Base-by-base conservation (phyloP, 2,797 vertebrate genomes). In the Anolis apletophallus region DNA sequence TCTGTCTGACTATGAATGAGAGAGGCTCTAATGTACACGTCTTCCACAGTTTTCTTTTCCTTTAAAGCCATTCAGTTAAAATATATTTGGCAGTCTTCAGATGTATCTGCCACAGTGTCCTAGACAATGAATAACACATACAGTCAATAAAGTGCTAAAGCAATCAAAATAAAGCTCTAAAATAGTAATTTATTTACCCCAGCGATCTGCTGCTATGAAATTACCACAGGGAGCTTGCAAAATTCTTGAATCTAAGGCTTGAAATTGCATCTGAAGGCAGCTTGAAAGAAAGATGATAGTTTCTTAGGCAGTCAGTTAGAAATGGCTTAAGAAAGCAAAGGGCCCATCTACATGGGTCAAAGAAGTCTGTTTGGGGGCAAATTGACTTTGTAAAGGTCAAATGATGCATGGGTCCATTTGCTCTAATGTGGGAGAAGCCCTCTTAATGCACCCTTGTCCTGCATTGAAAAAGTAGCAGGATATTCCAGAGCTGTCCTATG, bases 271-370 rank as follows among this genome's bases (percentile, higher is more conserved):
- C 40, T 16, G 23, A 71, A 90, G 46, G 59, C 36, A 91, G 78
- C 85, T 72, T 85, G 68, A n/a, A 1, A 85, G 0, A n/a, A 71
- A 86, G 75, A 57, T 80, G 52, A 55, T 21, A 50, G 79, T 61
- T 40, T 80, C 68, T 74, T 75, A 32, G 79, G 32, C 72, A 81
- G 59, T 26, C 59, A 83, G 71, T 29, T 67, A 29, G 23, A 50
- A 64, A 46, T 88, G 69, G 83, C 67, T 29, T 85, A 80, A 92
- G 93, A 94, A 64, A 85, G n/a, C 26, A 14, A 52, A 57, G 7
- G 46, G 46, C 5, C 46, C 46, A 40, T 40, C 40, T 40, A 40
- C 46, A 46, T 46, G 5, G 46, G 46, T 7, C 7, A 46, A 46
- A 46, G 46, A 6, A 46, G 46, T 46, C 46, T 5, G 46, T 46